Conservation (phyloP, 2,888 invertebrate genomes). For the Dugesia japonica region DNA sequence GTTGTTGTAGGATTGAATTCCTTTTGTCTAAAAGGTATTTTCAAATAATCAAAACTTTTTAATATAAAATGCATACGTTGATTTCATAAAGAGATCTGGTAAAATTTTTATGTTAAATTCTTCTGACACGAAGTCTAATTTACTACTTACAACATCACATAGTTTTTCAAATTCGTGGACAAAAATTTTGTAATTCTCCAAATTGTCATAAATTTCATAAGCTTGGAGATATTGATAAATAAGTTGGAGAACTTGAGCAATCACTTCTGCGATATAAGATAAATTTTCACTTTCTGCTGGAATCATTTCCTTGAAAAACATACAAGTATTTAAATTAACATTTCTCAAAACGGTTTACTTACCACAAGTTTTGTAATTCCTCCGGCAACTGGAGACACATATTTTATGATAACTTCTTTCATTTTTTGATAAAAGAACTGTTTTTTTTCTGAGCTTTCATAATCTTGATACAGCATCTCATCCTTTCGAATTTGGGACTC, state of each 20-base stretch:
- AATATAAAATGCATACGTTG: not conserved
- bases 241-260: not conserved
- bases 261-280: not conserved
- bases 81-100: not conserved
- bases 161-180: not conserved
- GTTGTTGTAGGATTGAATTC: not conserved
- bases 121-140: not conserved
- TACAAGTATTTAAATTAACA: too few species aligned
- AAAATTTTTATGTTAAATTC: not conserved
- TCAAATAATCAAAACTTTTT: not conserved
- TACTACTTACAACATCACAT: not conserved
- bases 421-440: slow-evolving; percentile 13
- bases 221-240: not conserved
- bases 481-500: not conserved
- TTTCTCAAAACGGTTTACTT: not conserved
- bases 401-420: not conserved
- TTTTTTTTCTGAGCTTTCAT: not conserved
- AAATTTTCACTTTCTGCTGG: not conserved
- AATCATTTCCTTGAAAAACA: not conserved
- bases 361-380: slow-evolving; percentile 3
- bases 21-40: too few species aligned
- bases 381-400: not conserved
- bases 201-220: not conserved
- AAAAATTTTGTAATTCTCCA: not conserved
- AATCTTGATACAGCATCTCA: slow-evolving; percentile 7